Conservation (phyloP, 64 coral and sea anemone genomes). For the Acropora yongei region DNA sequence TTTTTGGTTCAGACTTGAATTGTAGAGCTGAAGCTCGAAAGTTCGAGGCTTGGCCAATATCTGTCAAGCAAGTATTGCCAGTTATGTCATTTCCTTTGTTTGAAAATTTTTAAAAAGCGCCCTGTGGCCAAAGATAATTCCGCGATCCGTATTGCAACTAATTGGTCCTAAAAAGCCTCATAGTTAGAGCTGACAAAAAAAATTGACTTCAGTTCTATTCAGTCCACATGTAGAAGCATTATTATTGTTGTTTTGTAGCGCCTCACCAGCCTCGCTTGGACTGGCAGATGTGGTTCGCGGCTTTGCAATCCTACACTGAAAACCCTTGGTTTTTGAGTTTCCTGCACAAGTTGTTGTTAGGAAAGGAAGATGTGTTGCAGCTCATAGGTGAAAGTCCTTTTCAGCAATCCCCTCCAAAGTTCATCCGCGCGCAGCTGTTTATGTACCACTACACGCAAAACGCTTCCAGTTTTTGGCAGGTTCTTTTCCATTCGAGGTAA, state of each 20-base stretch:
- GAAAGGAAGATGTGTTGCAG: slow-evolving; percentile 75
- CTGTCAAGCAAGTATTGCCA: no score
- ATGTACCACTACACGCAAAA: slow-evolving; percentile 89
- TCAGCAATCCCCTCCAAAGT: slow-evolving; percentile 70
- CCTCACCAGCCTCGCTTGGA: slow-evolving; percentile 98
- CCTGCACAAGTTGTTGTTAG: slow-evolving; percentile 78
- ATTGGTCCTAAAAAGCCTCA: no score
- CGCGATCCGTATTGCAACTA: no score
- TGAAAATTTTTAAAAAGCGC: no score
- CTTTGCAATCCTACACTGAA: slow-evolving; percentile 67
- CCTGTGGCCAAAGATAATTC: no score
- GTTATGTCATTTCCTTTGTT: no score
- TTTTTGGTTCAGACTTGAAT: no score
- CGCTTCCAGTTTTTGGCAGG: slow-evolving; percentile 73
- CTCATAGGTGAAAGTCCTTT: slow-evolving; percentile 73
- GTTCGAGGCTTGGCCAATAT: no score
- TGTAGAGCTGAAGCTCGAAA: no score
- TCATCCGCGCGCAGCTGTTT: slow-evolving; percentile 79
- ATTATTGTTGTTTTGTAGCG: slow-evolving; percentile 33
- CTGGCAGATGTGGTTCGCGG: slow-evolving; percentile 99
- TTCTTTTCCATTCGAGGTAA: slow-evolving; percentile 79
- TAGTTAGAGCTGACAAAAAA: no score
- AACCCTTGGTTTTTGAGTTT: slow-evolving; percentile 94
- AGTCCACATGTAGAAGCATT: no score
- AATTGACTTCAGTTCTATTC: no score